Evolutionary conservation across 2,888 invertebrate genomes (phyloP).

Genomic region (Platynereis dumerilii): DNA sequence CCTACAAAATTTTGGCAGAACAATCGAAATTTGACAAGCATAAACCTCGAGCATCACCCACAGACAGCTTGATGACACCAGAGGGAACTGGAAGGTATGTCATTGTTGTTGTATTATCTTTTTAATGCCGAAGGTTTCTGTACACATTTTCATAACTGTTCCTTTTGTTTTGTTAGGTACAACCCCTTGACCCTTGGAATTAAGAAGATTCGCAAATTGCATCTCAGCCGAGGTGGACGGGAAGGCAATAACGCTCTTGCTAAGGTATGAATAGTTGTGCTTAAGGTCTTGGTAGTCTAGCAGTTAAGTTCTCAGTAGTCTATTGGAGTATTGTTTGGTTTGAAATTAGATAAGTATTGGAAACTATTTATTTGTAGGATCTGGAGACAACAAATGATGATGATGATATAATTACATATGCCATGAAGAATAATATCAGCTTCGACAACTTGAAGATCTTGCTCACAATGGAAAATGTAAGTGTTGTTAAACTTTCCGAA

Average conservation of each 20-base stretch:
- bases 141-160: background rate
- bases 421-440: no score
- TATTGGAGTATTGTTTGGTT: no score
- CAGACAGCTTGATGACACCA: constrained; percentile 16
- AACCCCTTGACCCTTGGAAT: constrained; percentile 53
- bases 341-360: no score
- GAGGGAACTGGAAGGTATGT: constrained; percentile 25
- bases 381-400: no score
- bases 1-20: background rate
- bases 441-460: no score
- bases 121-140: background rate
- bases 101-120: background rate
- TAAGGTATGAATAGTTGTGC: no score
- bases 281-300: no score
- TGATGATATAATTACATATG: no score
- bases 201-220: constrained; percentile 60
- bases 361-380: no score
- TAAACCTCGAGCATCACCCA: constrained; percentile 23
- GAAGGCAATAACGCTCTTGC: constrained; percentile 68
- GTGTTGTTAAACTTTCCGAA: no score
- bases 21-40: constrained; percentile 15
- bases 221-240: constrained; percentile 64
- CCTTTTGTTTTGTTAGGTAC: constrained; percentile 44
- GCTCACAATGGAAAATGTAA: no score
- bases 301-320: no score